A percentile compares a stretch with the other conserved stretches of the same genome.
Evolutionary conservation across 2,113 vertebrate species (phyloP).

Genomic region (Arenaria interpres): DNA sequence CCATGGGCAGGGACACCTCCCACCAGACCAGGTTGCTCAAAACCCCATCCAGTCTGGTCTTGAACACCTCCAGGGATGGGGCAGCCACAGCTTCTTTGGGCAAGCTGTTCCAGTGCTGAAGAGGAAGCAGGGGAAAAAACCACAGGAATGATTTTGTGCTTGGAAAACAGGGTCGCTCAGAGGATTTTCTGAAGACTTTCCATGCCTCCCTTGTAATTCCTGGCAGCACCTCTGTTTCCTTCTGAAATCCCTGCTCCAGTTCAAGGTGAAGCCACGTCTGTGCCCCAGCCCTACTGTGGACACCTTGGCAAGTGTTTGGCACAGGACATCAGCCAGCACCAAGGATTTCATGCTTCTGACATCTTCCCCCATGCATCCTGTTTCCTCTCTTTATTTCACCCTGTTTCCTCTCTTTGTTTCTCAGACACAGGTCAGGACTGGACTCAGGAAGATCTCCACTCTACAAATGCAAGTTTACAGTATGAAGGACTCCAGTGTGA

Average conservation of each 20-base stretch:
- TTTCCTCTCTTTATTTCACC: not conserved
- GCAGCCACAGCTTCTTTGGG: too few relatives aligned
- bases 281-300: not conserved
- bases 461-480: not conserved
- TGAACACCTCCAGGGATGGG: too few relatives aligned
- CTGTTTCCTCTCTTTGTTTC: not conserved
- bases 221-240: not conserved
- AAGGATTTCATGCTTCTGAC: not conserved
- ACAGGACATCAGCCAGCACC: not conserved
- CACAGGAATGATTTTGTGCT: not conserved
- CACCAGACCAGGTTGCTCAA: too few relatives aligned
- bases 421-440: not conserved
- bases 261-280: not conserved
- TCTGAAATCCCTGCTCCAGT: not conserved
- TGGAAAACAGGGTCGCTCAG: not conserved
- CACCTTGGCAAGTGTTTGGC: not conserved
- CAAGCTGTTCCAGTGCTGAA: not conserved
- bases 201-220: not conserved
- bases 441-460: not conserved
- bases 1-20: too few relatives aligned
- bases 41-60: too few relatives aligned
- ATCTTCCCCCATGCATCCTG: fast-evolving
- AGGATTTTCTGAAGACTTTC: not conserved
- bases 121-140: not conserved
- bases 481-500: not conserved